Base-by-base conservation (phyloP, 1,140 invertebrate genomes). In the Neodiprion pinetum region DNA sequence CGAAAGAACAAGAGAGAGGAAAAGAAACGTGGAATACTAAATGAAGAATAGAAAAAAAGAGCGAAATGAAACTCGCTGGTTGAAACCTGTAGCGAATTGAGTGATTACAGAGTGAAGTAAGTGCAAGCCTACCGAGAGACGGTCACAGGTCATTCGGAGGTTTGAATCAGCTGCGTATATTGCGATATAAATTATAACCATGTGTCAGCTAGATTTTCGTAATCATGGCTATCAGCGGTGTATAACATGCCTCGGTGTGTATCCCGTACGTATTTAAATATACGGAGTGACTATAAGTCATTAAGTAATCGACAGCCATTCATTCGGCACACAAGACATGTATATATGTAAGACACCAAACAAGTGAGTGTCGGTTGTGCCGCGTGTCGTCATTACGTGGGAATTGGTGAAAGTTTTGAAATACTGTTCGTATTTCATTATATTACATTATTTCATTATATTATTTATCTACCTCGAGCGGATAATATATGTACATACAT, bases 151-250 rank as follows among this genome's bases (percentile, higher is more conserved):
- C 17, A 21, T 21, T 21, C 17, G 17, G 17, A 21, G 17, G 17
- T 21, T 21, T 21, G 17, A 21, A 21, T 21, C 17, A 21, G 17
- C 17, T 21, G 17, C 17, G 17, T 21, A 21, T 21, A 21, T 21
- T 21, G 17, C 17, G 17, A 21, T 21, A 21, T 21, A 21, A 21
- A 21, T 21, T 21, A 21, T 21, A 21, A 21, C 17, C 17, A 21
- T 21, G 17, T 21, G 17, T 21, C 17, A 21, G 17, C 17, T 21
- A 21, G 17, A 21, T 21, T 21, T 21, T 21, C 17, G 17, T 21
- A 78, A 81, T 81, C 80, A 53, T 65, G 48, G 74, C 72, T 77
- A 75, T 81, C 79, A 81, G 17, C 17, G 17, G 50, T 10, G 50
- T 53, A 53, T 53, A 53, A 53, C n/a, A 79, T 78, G 76, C 67